Conservation (phyloP, 2,797 vertebrate genomes). For the Galaxias olidus region DNA sequence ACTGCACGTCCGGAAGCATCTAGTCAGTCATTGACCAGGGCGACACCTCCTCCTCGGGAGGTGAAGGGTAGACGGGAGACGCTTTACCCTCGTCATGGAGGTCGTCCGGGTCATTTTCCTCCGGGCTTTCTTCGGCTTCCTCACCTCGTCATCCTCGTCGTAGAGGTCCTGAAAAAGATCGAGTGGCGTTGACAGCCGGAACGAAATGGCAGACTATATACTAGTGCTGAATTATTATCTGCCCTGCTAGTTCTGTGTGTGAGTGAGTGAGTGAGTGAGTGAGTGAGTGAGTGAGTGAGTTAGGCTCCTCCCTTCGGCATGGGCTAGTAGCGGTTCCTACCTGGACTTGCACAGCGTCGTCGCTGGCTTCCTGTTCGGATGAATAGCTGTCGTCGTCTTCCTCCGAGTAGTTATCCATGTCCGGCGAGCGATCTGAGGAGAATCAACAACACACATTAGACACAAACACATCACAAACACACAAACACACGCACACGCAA, state of each 20-base stretch:
- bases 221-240: too few relatives aligned
- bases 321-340: conserved; percentile 42
- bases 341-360: conserved; percentile 77
- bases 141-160: conserved; percentile 83
- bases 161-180: conserved; percentile 77
- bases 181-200: not conserved
- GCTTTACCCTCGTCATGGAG: conserved; percentile 81
- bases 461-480: conserved; percentile 20
- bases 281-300: not conserved
- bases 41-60: conserved; percentile 19
- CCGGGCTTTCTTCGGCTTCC: conserved; percentile 81
- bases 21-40: conserved; percentile 55
- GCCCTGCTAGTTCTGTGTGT: too few relatives aligned
- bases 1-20: conserved; percentile 36
- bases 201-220: not conserved
- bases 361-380: conserved; percentile 81
- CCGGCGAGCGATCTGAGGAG: conserved; percentile 76
- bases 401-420: conserved; percentile 84
- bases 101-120: conserved; percentile 84
- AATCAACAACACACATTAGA: conserved; percentile 29
- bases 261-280: too few relatives aligned
- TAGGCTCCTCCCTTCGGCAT: too few relatives aligned
- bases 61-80: not conserved
- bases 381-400: conserved; percentile 85
- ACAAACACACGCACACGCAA: conserved; percentile 16